These are phyloP conservation scores for Odontomachus brunneus DNA, from an alignment of 1,140 invertebrate species.

Conservation along the genomic window DNA sequence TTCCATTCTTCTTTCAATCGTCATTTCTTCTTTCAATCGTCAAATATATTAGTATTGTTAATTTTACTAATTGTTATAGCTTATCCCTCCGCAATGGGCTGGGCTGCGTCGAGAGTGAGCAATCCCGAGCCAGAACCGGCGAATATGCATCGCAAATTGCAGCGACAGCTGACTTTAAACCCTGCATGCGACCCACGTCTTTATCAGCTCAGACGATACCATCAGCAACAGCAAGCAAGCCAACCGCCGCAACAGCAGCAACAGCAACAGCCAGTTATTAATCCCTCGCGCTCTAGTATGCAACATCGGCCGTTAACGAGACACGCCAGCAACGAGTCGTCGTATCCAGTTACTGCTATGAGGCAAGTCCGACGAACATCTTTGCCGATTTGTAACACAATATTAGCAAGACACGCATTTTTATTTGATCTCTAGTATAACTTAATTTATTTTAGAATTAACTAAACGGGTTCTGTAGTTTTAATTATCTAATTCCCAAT, in stretches of 20 bases:
- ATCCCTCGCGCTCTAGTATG: constrained; percentile 74
- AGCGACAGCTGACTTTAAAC: constrained; percentile 93
- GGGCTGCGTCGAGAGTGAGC: constrained; percentile 75
- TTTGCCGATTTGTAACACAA: neutral
- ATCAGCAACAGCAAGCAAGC: constrained; percentile 76
- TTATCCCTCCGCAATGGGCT: constrained; percentile 74
- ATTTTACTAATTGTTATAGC: constrained; percentile 50
- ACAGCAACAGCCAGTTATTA: constrained; percentile 70
- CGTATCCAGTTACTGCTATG: constrained; percentile 77
- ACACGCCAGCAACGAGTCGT: constrained; percentile 80
- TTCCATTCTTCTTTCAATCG: neutral
- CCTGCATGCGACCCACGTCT: constrained; percentile 91
- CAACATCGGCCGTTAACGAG: constrained; percentile 79
- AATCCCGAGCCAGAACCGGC: constrained; percentile 83
- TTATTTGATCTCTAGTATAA: too few species aligned
- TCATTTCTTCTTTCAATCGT: constrained; percentile 1
- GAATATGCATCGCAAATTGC: constrained; percentile 92
- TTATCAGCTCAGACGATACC: constrained; percentile 83
- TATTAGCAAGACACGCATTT: neutral
- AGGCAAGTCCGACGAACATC: constrained; percentile 70
- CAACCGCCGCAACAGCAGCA: constrained; percentile 61
- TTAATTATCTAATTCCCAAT: too few species aligned
- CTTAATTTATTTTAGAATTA: too few species aligned
- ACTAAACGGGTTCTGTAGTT: too few species aligned
- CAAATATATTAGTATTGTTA: too few species aligned